These are phyloP conservation scores for Pseudochirops corinnae DNA, from an alignment of 2,797 vertebrate genomes.

Conservation along the genomic window DNA sequence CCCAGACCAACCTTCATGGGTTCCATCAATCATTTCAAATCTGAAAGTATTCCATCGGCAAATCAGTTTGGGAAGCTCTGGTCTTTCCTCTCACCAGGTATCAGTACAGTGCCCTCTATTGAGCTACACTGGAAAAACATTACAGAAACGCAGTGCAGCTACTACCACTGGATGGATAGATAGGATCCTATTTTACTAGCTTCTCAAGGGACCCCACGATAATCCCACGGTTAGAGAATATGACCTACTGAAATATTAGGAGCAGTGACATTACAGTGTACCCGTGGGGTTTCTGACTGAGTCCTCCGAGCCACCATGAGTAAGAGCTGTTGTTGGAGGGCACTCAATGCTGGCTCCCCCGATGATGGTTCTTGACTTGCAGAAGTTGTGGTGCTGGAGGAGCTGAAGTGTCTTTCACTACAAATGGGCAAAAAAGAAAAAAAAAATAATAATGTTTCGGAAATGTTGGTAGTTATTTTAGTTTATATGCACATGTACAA, in stretches of 20 bases:
- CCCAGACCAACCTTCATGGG: not conserved
- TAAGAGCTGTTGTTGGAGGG: conserved; percentile 85
- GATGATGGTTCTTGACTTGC: conserved; percentile 86
- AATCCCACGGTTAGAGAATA: conserved; percentile 47
- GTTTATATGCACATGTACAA: not conserved
- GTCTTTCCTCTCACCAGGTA: not conserved
- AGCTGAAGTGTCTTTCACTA: conserved; percentile 85
- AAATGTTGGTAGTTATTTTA: not conserved
- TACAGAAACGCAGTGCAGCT: not conserved
- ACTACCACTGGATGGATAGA: not conserved
- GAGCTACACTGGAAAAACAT: not conserved
- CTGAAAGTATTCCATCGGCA: not conserved
- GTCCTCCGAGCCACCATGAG: conserved; percentile 86
- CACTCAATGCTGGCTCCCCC: conserved; percentile 82
- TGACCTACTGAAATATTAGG: conserved; percentile 52
- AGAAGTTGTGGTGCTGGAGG: conserved; percentile 85
- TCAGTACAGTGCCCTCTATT: not conserved
- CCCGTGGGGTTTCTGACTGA: conserved; percentile 84
- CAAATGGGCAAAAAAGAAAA: conserved; percentile 31
- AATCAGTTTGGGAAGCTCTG: not conserved
- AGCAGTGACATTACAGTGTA: conserved; percentile 65
- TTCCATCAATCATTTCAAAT: not conserved
- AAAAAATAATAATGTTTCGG: not conserved
- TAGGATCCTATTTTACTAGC: not conserved
- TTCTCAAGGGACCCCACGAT: too few relatives aligned